Base-by-base conservation (phyloP, 2,797 vertebrate species). In the Cyclopterus lumpus region DNA sequence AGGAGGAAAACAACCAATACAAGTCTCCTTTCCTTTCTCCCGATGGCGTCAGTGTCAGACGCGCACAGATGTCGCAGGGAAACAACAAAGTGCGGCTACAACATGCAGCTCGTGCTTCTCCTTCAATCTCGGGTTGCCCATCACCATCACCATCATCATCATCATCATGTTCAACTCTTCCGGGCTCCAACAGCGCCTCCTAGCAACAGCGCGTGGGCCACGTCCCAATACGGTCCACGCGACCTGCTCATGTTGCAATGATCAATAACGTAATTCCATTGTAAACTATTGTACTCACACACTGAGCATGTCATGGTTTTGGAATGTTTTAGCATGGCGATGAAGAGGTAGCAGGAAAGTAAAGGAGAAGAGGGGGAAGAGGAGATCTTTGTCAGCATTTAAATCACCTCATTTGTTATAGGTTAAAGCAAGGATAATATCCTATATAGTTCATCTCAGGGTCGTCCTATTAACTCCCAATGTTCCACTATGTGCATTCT, bases 141-240 rank as follows among this genome's bases (percentile, higher is more conserved):
- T 83, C 89, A 62, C 57, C 75, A 65, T 71, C 60, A 1, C 83
- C 89, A 62, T 57, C 75, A 65, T 71, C 60, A 1, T 83, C 89
- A 62, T 57, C 75, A 65, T 71, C 60, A 1, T 18, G 5, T 63
- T 36, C 68, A 51, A 34, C 82, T 89, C 88, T 91, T 93, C 92
- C 91, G 89, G 90, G 78, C 84, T 80, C 73, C 85, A 82, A 91
- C 90, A 92, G 93, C 93, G 92, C 91, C 93, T 86, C 89, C 93
- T 89, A 89, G 89, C 85, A 88, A 90, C 91, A 81, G 75, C 71
- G 30, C 48, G 8, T 5, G 49, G 86, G 85, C 62, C 67, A 3
- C 85, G 73, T 90, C 83, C 86, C 88, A 83, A 80, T 67, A 72
- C 6, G 20, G 12, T 66, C 8, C 1, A 0, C 1, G 61, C 28